Evolutionary conservation across 2,888 invertebrate species (phyloP).

Genomic region (Tolmerus cingulatus): DNA sequence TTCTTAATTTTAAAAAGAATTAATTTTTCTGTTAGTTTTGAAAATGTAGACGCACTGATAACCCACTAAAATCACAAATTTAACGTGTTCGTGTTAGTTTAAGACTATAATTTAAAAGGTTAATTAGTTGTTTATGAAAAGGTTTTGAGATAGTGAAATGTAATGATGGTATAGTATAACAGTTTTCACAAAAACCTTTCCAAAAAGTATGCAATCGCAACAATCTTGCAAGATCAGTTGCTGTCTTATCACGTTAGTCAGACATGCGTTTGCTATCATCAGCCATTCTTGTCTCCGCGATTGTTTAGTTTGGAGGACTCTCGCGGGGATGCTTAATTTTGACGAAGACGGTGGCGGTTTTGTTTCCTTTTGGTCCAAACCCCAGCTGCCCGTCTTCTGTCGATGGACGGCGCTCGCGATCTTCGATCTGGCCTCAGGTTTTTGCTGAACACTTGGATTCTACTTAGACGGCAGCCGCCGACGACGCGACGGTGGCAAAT

Average conservation of each 20-base stretch:
- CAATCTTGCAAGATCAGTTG: background rate
- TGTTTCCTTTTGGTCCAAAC: background rate
- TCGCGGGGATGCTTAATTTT: constrained; percentile 1
- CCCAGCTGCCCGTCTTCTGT: background rate
- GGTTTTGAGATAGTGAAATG: no score
- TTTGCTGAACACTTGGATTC: constrained; percentile 28
- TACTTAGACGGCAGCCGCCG: constrained; percentile 13
- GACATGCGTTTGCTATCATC: background rate
- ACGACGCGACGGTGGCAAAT: constrained; percentile 22
- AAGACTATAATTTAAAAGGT: no score
- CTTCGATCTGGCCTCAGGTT: background rate
- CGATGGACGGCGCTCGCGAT: background rate
- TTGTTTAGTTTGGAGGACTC: background rate
- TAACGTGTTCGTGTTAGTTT: no score
- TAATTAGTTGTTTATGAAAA: no score
- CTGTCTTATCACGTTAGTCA: constrained; percentile 4
- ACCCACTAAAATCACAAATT: no score
- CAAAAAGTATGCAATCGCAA: background rate
- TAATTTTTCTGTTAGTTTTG: no score
- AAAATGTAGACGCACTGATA: no score
- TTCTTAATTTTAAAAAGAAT: no score
- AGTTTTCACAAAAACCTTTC: background rate
- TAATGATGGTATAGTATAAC: background rate
- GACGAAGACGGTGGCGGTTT: background rate
- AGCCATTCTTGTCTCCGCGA: constrained; percentile 6